These are phyloP conservation scores for Neostethus bicornis DNA, from an alignment of 2,797 vertebrate species.

Conservation along the genomic window DNA sequence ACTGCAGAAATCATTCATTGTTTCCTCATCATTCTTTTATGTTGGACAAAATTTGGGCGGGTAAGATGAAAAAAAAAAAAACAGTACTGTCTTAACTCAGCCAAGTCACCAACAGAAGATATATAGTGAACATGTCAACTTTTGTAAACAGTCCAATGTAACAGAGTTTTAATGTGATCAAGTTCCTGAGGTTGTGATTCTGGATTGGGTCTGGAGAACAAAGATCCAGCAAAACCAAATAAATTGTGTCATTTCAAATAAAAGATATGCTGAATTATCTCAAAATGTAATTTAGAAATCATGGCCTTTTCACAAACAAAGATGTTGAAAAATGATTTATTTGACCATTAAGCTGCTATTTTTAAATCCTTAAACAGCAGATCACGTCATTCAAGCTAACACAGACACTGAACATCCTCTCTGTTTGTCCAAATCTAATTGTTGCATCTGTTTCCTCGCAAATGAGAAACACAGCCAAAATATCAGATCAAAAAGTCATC, in stretches of 20 bases:
- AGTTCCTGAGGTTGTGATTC: neutral
- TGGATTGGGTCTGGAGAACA: neutral
- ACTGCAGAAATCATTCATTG: too few relatives aligned
- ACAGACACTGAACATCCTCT: slow-evolving; percentile 20
- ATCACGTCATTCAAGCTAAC: slow-evolving; percentile 6
- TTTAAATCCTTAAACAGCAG: slow-evolving; percentile 15
- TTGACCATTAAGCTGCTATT: slow-evolving; percentile 20
- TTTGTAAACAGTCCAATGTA: too few relatives aligned
- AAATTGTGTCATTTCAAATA: neutral
- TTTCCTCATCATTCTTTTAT: too few relatives aligned
- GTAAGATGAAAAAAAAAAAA: too few relatives aligned
- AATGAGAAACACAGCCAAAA: slow-evolving; percentile 14
- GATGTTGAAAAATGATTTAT: slow-evolving; percentile 1
- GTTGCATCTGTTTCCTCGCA: slow-evolving; percentile 5
- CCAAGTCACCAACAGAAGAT: too few relatives aligned
- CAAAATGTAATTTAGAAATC: slow-evolving; percentile 4
- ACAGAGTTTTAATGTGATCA: neutral
- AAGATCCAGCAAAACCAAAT: neutral
- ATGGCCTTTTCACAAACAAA: slow-evolving; percentile 13
- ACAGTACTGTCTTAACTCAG: too few relatives aligned
- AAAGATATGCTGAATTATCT: slow-evolving; percentile 1
- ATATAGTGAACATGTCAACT: too few relatives aligned
- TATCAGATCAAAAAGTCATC: neutral
- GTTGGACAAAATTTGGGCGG: too few relatives aligned
- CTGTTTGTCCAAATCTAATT: slow-evolving; percentile 22